A percentile compares a stretch with the other conserved stretches of the same genome.
Evolutionary conservation across 2,113 vertebrate genomes (phyloP).

Genomic region (Spheniscus mendiculus): DNA sequence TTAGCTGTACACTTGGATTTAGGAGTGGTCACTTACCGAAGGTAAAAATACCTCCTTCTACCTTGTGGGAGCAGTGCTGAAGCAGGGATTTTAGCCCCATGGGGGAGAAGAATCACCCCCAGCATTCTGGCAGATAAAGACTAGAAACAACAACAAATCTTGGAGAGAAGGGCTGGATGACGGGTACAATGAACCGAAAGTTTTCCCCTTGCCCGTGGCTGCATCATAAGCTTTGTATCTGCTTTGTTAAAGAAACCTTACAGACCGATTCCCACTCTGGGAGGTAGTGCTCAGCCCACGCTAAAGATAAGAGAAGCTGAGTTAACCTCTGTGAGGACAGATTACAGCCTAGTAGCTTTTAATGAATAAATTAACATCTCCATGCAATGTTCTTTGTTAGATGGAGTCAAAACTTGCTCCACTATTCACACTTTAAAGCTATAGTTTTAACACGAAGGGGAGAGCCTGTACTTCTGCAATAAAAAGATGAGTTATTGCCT

Average conservation of each 20-base stretch:
- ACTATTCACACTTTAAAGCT: neutral
- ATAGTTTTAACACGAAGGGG: fast-evolving
- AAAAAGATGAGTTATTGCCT: neutral
- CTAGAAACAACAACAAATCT: neutral
- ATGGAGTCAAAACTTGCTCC: neutral
- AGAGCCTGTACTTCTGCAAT: neutral
- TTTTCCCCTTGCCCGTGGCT: neutral
- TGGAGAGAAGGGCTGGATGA: neutral
- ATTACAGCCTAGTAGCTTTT: neutral
- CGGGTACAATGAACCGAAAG: fast-evolving
- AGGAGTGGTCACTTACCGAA: neutral
- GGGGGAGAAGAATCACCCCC: neutral
- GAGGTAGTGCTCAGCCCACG: neutral
- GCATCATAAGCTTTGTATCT: fast-evolving
- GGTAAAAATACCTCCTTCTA: neutral
- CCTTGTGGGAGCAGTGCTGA: neutral
- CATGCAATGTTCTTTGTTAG: neutral
- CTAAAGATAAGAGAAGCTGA: neutral
- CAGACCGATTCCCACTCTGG: fast-evolving
- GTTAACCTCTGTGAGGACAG: neutral
- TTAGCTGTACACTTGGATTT: neutral
- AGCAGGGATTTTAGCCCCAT: neutral
- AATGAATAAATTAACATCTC: neutral
- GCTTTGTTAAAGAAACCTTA: neutral
- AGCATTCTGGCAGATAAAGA: neutral